Evolutionary conservation across 2,113 vertebrate genomes (phyloP), one percentile per base, ranked within the genome.

Genomic region (Choloepus hoffmanni): DNA sequence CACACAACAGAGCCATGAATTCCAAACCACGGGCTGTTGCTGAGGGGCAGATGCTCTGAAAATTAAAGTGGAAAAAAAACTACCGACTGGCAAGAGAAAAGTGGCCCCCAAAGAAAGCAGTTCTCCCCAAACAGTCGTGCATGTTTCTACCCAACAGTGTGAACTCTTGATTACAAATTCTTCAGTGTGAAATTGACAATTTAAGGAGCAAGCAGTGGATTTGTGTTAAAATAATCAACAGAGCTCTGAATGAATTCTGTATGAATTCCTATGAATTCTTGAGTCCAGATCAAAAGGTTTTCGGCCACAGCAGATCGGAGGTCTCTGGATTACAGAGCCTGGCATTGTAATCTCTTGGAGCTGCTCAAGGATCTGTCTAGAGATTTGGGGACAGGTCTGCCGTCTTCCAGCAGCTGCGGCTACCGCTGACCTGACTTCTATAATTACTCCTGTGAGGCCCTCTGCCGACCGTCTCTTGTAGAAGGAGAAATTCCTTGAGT

Each of bases 11-110:
- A 92, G 36, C 40, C 82, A 67, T 55, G 70, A 96, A 96, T 91
- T 87, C 82, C 68, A 95, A 83, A 78, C 43, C 65, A 50, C 2
- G 2, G 67, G 33, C 73, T 85, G 53, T 55, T 73, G 90, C 85
- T 86, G 94, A 89, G 95, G 50, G 60, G 33, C 63, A 48, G 67
- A 92, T 0, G 15, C 63, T 90, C 96, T 83, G 93, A 82, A 96
- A 97, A 97, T n/a, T 43, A 76, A 95, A 97, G 86, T 76, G 95
- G 85, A 97, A 97, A 96, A 89, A 81, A 86, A 98, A 94, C 83
- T 82, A 90, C 67, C 78, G 91, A 95, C 95, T 94, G 92, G 9
- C 48, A 94, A 85, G 33, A 63, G 8, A 72, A 83, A 88, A 92
- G 78, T 58, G 73, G 65, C 86, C 90, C 93, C 96, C 89, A 68